Conservation (phyloP, 1,140 invertebrate genomes). For the Drosophila dunni region DNA sequence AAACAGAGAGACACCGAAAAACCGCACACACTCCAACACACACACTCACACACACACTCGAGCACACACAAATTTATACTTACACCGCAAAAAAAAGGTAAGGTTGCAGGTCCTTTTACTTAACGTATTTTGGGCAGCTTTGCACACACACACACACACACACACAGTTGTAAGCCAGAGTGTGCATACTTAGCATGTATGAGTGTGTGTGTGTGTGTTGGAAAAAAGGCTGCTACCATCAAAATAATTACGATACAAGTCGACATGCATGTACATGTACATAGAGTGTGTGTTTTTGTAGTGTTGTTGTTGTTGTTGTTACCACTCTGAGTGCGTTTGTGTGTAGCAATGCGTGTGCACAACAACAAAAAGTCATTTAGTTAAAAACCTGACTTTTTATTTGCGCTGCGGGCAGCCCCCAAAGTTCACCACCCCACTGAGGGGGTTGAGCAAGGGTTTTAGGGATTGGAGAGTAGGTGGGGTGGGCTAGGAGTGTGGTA, state of each 20-base stretch:
- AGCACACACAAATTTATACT: conserved; percentile 7
- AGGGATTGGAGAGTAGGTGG: too few species aligned
- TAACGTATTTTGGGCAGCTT: conserved; percentile 53
- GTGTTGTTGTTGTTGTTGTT: conserved; percentile 31
- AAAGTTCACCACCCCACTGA: conserved; percentile 24
- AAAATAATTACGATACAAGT: conserved; percentile 81
- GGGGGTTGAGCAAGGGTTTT: conserved; percentile 3
- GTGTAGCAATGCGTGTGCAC: conserved; percentile 81
- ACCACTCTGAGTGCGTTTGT: conserved; percentile 76
- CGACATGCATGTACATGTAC: conserved; percentile 69
- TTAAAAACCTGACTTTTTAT: conserved; percentile 83
- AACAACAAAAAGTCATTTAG: conserved; percentile 83
- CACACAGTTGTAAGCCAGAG: background rate
- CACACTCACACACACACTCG: conserved; percentile 20
- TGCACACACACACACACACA: conserved; percentile 30
- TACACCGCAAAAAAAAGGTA: conserved; percentile 52
- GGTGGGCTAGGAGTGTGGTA: background rate
- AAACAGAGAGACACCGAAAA: conserved; percentile 42
- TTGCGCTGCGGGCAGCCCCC: conserved; percentile 70
- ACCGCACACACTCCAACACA: conserved; percentile 14
- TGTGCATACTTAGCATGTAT: background rate
- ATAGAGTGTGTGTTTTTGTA: conserved; percentile 18
- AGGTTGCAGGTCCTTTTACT: conserved; percentile 71
- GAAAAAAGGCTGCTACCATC: conserved; percentile 74
- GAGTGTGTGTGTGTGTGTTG: conserved; percentile 24